Evolutionary conservation across 35 echinoderm and acorn worm species (phyloP), one percentile per base, ranked within the genome.

Genomic region (Anneissia japonica): DNA sequence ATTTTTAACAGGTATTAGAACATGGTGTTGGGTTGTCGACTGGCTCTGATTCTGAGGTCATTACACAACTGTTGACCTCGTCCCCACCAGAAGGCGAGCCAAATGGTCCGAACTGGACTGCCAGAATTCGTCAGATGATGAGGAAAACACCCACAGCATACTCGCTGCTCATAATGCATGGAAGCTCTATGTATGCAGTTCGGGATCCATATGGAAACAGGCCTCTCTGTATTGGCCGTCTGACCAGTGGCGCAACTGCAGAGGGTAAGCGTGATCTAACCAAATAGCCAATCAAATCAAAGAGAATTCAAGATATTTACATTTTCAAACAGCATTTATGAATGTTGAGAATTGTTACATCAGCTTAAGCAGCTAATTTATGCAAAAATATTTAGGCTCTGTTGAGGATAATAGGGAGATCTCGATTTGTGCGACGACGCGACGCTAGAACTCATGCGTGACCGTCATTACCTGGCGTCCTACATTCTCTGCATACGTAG

Each of bases 131-230:
- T 9, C 95, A 98, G 46, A 82, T 98, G 45, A 98, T 98, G 92
- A 98, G 84, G n/a, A 82, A 91, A 77, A 90, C 95, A 0, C 83
- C 39, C 16, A 83, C 88, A 79, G 84, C 95, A 0, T 98, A 98
- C 35, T 88, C 95, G 0, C 75, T 98, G 73, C 83, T 93, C 11
- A 86, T 98, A 32, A 92, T 98, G 89, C 86, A 94, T 82, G 91
- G 81, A 11, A 77, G 76, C 37, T 89, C 86, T 56, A 86, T 98
- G 21, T 98, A 98, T 81, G 95, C 95, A 11, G 92, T 98, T 32
- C 85, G 95, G 38, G 95, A 98, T 89, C 95, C 95, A 14, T 98
- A 91, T 45, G 95, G 95, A 38, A 98, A 98, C 84, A 93, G 95
- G 39, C 95, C 95, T 3, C 89, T 98, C 10, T 98, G 95, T 37